Conservation (phyloP, 2,888 invertebrate species). For the Anoncus sp. region DNA sequence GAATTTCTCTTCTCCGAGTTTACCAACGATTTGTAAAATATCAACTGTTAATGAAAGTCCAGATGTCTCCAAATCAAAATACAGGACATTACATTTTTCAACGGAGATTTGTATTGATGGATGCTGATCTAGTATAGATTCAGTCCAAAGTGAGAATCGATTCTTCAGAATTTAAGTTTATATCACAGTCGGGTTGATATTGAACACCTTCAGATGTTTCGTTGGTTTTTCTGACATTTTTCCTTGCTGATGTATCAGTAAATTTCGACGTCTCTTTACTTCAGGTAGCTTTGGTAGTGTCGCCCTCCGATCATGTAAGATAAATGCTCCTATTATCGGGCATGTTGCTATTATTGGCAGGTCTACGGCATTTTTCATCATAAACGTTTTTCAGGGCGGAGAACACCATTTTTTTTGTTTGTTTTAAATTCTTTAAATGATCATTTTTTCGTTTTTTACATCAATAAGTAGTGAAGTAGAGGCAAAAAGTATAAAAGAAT, state of each 20-base stretch:
- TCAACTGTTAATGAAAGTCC: slow-evolving; percentile 25
- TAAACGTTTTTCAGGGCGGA: too few relatives aligned
- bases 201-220: slow-evolving; percentile 19
- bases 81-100: slow-evolving; percentile 21
- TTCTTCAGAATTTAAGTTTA: slow-evolving; percentile 5
- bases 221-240: slow-evolving; percentile 8
- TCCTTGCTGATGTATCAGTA: slow-evolving; percentile 2
- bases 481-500: too few relatives aligned
- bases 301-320: slow-evolving; percentile 9
- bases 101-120: neutral
- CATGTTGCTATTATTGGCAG: too few relatives aligned
- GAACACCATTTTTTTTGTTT: too few relatives aligned
- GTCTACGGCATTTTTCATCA: too few relatives aligned
- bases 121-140: slow-evolving; percentile 13
- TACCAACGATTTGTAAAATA: slow-evolving; percentile 42
- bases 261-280: slow-evolving; percentile 19
- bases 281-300: slow-evolving; percentile 7
- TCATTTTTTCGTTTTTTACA: too few relatives aligned
- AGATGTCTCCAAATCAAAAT: slow-evolving; percentile 47
- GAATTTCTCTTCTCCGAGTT: slow-evolving; percentile 35
- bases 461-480: too few relatives aligned
- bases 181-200: slow-evolving; percentile 22
- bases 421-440: too few relatives aligned
- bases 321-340: too few relatives aligned
- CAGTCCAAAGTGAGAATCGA: neutral